Evolutionary conservation across 2,797 vertebrate genomes (phyloP).

Genomic region (Rallus crepitans): DNA sequence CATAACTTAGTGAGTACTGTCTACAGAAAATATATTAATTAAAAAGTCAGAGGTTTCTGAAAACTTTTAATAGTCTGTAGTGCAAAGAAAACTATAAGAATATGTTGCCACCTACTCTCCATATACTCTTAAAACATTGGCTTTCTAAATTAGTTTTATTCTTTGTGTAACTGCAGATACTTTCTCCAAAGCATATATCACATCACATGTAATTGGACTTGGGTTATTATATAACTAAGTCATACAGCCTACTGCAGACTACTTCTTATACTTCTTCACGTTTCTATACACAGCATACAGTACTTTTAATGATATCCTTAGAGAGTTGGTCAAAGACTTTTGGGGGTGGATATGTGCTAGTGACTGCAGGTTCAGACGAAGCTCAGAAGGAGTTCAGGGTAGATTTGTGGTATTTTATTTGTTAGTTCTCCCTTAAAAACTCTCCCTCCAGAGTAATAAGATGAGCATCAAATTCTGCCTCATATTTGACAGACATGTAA

Average conservation of each 20-base stretch:
- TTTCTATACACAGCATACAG: not conserved
- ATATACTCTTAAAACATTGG: not conserved
- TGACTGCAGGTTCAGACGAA: not conserved
- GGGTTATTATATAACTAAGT: conserved; percentile 34
- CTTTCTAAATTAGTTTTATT: conserved; percentile 24
- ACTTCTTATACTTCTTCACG: not conserved
- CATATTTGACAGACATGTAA: not conserved
- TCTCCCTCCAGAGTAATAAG: conserved; percentile 24
- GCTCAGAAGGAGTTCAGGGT: not conserved
- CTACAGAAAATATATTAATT: not conserved
- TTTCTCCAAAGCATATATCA: not conserved
- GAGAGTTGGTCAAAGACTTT: conserved; percentile 54
- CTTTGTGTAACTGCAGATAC: not conserved
- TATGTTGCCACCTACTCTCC: not conserved
- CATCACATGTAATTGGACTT: not conserved
- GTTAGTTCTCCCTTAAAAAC: not conserved
- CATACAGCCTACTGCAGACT: not conserved
- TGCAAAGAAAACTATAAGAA: not conserved
- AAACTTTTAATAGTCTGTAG: conserved; percentile 10
- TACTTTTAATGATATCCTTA: conserved; percentile 70
- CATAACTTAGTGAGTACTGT: not conserved
- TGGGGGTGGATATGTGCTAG: not conserved
- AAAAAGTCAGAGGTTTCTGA: not conserved
- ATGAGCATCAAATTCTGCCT: not conserved
- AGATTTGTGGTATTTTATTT: conserved; percentile 27